Evolutionary conservation across 2,888 invertebrate genomes (phyloP).

Genomic region (Ichneumon xanthorius): DNA sequence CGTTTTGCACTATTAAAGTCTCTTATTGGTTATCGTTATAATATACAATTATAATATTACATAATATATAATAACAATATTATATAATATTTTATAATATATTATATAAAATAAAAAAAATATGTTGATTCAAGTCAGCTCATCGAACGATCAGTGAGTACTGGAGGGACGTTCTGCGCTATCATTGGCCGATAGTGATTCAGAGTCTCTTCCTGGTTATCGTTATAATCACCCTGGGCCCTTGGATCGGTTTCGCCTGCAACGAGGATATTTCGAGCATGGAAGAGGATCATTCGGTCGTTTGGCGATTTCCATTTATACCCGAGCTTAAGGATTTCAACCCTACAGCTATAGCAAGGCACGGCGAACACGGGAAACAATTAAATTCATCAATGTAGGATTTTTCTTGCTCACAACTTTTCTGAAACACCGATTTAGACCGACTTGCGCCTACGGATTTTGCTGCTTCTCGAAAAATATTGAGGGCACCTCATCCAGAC

Average conservation of each 20-base stretch:
- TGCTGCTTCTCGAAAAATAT: constrained; percentile 65
- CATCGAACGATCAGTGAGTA: constrained; percentile 69
- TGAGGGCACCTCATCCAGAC: constrained; percentile 53
- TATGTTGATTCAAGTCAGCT: constrained; percentile 44
- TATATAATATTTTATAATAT: too few relatives aligned
- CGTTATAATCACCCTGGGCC: constrained; percentile 67
- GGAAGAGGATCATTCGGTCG: constrained; percentile 53
- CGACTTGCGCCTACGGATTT: constrained; percentile 59
- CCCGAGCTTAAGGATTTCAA: constrained; percentile 49
- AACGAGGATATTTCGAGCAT: constrained; percentile 57
- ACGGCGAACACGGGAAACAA: not conserved
- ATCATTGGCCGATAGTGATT: constrained; percentile 70
- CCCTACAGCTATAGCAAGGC: constrained; percentile 39
- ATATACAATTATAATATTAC: too few relatives aligned
- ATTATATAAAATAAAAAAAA: not conserved
- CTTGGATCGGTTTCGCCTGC: constrained; percentile 68
- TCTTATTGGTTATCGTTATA: too few relatives aligned
- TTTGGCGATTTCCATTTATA: constrained; percentile 62
- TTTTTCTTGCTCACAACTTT: not conserved
- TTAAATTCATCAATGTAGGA: not conserved
- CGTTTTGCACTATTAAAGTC: too few relatives aligned
- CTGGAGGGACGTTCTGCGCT: constrained; percentile 69
- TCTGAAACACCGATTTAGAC: constrained; percentile 11
- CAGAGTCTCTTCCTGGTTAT: constrained; percentile 69
- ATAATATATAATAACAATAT: too few relatives aligned